Conservation (phyloP, 2,797 vertebrate genomes). For the Syndactyla subalaris region DNA sequence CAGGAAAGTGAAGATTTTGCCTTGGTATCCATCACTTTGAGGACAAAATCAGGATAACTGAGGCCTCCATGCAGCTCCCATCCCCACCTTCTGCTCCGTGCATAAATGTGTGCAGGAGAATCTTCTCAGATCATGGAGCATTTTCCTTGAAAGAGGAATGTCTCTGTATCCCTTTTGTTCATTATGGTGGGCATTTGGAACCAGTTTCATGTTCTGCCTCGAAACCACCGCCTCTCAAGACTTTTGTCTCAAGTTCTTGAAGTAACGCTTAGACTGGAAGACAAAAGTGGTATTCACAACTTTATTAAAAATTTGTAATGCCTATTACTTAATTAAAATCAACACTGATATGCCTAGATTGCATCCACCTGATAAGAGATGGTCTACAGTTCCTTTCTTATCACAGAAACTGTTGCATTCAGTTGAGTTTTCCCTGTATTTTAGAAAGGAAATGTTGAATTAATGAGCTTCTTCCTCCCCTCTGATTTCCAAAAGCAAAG, state of each 20-base stretch:
- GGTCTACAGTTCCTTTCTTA: not conserved
- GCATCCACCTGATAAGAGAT: not conserved
- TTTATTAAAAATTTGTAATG: not conserved
- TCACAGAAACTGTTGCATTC: not conserved
- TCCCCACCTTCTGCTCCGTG: not conserved
- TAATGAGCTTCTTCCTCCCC: not conserved
- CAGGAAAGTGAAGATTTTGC: not conserved
- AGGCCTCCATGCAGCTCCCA: not conserved
- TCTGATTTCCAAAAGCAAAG: not conserved
- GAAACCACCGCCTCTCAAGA: not conserved
- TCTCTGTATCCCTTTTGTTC: not conserved
- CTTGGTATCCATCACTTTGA: not conserved
- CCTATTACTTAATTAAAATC: not conserved
- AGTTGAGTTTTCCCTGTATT: not conserved
- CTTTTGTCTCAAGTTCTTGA: not conserved
- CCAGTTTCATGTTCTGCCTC: not conserved
- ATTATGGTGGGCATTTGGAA: not conserved
- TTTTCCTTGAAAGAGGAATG: not conserved
- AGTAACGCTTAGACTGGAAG: not conserved
- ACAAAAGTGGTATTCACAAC: not conserved
- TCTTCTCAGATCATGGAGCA: not conserved
- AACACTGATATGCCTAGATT: not conserved
- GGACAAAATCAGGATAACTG: not conserved
- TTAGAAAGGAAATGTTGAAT: not conserved
- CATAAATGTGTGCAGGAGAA: not conserved